Base-by-base conservation (phyloP, 1,140 invertebrate species). In the Drosophila repleta region DNA sequence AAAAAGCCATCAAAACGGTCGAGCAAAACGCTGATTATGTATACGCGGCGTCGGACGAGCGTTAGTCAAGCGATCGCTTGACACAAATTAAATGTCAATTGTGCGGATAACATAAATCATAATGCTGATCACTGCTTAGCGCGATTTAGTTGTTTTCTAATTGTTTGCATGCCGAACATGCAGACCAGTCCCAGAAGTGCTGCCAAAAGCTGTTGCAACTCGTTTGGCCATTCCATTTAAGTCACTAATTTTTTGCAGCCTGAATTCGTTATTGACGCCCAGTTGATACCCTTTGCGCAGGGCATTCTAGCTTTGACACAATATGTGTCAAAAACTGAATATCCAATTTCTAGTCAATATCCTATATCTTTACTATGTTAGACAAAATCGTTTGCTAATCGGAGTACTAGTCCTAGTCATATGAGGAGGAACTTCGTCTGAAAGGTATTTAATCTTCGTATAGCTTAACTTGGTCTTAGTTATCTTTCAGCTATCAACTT, bases 1-100 rank as follows among this genome's bases (percentile, higher is more conserved):
- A 87, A 77, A 81, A 81, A 81, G 45, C 77, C 62, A 84, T 81
- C 74, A 80, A 65, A 64, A 17, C 37, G 20, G 26, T 26, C 45
- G 37, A 46, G 13, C 56, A 7, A 64, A 64, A 7, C 41, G 17
- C 11, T n/a, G 18, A 68, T 67, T 67, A 56, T 41, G 77, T 64
- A 74, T 79, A 67, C 65, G 61, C 56, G 45, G 51, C 49, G 57
- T 63, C 55, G 13, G 29, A n/a, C 52, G 52, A 77, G 62, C 66
- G n/a, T n/a, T n/a, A n/a, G n/a, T n/a, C 49, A 43, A 68, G 26
- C 46, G 20, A 52, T 48, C n/a, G 37, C 70, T 73, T 62, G 75
- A 87, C 63, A 85, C 83, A 87, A 87, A 87, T 88, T 87, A 83
- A 87, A 83, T 83, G 79, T 83, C 83, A 83, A 64, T 79, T 65